phyloP scores from a whole-genome alignment of 2,113 vertebrate species.

The Silurus meridionalis region DNA sequence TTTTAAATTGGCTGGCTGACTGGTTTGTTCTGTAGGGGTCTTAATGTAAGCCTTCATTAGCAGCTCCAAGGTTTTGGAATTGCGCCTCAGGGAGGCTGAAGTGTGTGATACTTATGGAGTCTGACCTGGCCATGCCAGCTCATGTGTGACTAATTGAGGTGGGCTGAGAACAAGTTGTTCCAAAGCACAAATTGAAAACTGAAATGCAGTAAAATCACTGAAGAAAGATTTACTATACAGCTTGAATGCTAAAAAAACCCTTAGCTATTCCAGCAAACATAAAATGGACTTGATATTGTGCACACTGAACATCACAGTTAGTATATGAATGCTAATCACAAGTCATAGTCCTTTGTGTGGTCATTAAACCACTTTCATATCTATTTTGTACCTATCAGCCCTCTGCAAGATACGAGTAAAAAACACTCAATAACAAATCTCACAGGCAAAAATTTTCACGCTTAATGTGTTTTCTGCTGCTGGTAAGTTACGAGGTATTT shows the following conservation, averaged over 20 bases:
- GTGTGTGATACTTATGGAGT: constrained; percentile 59
- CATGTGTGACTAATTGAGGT: constrained; percentile 70
- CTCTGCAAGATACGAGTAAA: not conserved
- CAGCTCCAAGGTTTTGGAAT: constrained; percentile 50
- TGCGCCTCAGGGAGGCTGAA: constrained; percentile 57
- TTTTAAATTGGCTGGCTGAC: constrained; percentile 73
- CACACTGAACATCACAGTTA: constrained; percentile 35
- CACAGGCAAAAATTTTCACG: not conserved
- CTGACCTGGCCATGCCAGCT: constrained; percentile 60
- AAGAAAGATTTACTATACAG: constrained; percentile 9
- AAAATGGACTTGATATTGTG: constrained; percentile 45
- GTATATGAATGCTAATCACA: constrained; percentile 49
- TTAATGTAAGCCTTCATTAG: constrained; percentile 70
- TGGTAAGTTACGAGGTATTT: not conserved
- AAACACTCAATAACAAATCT: not conserved
- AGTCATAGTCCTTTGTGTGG: constrained; percentile 17
- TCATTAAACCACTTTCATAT: constrained; percentile 43
- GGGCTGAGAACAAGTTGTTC: constrained; percentile 59
- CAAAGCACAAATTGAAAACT: constrained; percentile 58
- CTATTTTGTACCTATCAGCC: constrained; percentile 1
- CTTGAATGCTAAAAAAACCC: not conserved
- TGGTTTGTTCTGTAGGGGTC: constrained; percentile 50
- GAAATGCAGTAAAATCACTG: constrained; percentile 37
- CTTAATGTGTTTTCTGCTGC: constrained; percentile 1
- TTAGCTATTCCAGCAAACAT: not conserved